These are phyloP conservation scores for Matsumurasca onukii DNA, from an alignment of 1,140 invertebrate species.

Conservation along the genomic window DNA sequence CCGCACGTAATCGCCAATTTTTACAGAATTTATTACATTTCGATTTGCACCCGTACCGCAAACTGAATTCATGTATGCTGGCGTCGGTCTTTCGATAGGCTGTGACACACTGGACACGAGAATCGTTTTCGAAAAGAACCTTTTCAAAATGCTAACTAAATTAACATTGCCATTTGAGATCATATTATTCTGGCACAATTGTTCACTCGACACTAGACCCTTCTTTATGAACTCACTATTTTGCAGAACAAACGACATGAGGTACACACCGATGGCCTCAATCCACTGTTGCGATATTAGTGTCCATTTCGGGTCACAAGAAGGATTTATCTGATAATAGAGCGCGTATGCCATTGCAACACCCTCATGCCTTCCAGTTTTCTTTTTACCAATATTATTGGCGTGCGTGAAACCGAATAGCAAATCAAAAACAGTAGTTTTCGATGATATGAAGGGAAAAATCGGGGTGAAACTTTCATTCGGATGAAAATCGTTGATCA, in stretches of 20 bases:
- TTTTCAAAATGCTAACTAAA: background rate
- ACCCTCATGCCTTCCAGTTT: background rate
- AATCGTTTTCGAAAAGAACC: background rate
- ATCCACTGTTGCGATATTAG: background rate
- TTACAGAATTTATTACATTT: too few relatives aligned
- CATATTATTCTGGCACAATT: too few relatives aligned
- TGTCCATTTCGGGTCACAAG: background rate
- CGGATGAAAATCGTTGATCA: background rate
- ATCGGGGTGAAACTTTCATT: background rate
- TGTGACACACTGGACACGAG: background rate
- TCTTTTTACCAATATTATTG: background rate
- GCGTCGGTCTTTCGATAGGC: background rate
- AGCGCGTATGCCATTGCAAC: background rate
- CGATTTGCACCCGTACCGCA: background rate
- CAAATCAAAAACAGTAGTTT: background rate
- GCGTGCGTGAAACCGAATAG: background rate
- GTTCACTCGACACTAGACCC: background rate
- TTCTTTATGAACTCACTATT: background rate
- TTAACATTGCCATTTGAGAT: too few relatives aligned
- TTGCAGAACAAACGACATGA: background rate
- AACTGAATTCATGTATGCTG: background rate
- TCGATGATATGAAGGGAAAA: background rate
- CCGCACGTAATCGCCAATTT: background rate
- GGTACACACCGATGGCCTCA: background rate
- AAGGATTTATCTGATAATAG: background rate